Conservation (phyloP, 2,797 vertebrate genomes). For the Onychomys torridus region DNA sequence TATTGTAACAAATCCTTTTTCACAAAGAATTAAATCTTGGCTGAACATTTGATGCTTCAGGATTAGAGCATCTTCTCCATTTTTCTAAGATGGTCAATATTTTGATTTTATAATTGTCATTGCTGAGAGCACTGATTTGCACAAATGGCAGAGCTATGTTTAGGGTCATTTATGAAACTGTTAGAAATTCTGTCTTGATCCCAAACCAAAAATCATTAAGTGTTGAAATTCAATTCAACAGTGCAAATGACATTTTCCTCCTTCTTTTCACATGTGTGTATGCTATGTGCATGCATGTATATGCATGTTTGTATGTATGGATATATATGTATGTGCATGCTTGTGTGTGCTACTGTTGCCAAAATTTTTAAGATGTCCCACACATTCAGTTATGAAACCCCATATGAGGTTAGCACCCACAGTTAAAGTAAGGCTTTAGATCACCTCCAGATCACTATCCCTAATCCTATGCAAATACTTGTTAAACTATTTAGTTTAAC, state of each 20-base stretch:
- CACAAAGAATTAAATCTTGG: background rate
- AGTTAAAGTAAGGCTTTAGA: background rate
- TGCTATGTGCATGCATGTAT: background rate
- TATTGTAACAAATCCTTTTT: background rate
- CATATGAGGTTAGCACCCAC: background rate
- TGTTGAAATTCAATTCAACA: background rate
- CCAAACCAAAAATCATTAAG: background rate
- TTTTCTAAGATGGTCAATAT: background rate
- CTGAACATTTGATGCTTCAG: background rate
- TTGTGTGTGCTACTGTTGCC: background rate
- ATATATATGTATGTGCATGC: background rate
- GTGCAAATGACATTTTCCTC: background rate
- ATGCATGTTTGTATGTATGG: background rate
- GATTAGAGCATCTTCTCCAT: background rate
- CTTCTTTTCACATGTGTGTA: background rate
- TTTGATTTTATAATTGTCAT: slow-evolving; percentile 18
- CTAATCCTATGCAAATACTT: background rate
- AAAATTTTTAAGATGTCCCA: background rate
- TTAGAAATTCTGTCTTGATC: background rate
- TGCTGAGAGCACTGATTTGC: background rate
- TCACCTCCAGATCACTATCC: background rate
- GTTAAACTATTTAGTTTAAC: background rate
- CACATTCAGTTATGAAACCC: background rate
- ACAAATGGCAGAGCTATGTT: background rate
- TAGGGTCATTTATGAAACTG: background rate